A percentile compares a stretch with the other conserved stretches of the same genome.
phyloP scores from a whole-genome alignment of 2,113 vertebrate species.

The Nicator chloris region DNA sequence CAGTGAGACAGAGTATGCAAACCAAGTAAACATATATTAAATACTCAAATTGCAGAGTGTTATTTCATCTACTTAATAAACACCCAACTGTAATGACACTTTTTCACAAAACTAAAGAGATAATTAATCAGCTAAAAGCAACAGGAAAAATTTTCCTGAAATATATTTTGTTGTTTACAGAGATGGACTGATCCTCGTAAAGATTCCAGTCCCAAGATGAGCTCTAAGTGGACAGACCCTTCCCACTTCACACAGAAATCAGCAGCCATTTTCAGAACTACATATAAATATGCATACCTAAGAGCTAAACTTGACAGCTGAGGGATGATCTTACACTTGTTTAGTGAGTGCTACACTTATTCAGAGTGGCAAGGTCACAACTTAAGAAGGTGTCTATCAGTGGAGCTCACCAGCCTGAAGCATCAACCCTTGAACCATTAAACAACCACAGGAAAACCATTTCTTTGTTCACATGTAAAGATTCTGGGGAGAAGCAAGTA shows the following conservation, averaged over 20 bases:
- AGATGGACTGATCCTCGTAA: neutral
- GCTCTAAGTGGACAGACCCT: neutral
- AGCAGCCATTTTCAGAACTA: neutral
- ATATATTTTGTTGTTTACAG: neutral
- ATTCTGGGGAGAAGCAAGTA: neutral
- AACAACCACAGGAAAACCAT: neutral
- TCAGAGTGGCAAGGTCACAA: neutral
- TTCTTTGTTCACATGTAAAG: rapidly evolving
- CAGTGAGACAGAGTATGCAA: neutral
- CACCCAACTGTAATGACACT: neutral
- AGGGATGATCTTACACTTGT: neutral
- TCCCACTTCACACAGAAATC: neutral
- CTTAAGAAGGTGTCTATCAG: neutral
- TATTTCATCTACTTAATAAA: neutral
- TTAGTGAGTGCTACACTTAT: neutral
- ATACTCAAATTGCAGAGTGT: neutral
- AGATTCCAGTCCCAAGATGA: neutral
- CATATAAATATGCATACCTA: neutral
- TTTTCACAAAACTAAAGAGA: neutral
- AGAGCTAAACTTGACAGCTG: neutral
- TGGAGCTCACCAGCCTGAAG: neutral
- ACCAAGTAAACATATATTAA: neutral
- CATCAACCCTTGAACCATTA: neutral
- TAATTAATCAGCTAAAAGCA: neutral
- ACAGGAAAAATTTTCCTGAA: neutral